These are phyloP conservation scores for Regulus satrapa DNA, from an alignment of 2,113 vertebrate species.

Conservation along the genomic window DNA sequence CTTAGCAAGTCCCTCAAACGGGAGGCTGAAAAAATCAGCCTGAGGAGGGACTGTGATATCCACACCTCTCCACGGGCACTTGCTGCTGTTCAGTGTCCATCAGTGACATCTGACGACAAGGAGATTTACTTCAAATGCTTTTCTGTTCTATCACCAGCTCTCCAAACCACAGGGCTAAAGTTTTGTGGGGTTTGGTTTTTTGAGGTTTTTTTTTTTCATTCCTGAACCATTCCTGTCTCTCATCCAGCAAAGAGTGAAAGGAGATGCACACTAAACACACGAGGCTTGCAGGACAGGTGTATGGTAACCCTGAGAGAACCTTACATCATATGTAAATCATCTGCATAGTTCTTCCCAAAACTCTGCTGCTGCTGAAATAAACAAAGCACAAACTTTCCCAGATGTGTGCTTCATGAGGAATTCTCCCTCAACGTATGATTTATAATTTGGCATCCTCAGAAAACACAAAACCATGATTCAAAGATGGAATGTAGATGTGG, in stretches of 20 bases:
- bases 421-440: background rate
- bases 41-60: background rate
- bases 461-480: constrained; percentile 3
- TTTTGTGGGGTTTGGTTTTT: no score
- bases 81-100: background rate
- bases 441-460: background rate
- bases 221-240: background rate
- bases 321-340: background rate
- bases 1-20: background rate
- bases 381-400: constrained; percentile 37
- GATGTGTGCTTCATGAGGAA: background rate
- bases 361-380: background rate
- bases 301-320: background rate
- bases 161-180: background rate
- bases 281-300: background rate
- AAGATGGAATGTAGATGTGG: background rate
- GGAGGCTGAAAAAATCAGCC: background rate
- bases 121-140: background rate
- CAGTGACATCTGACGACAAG: background rate
- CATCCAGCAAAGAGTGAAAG: background rate
- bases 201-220: background rate
- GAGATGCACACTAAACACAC: background rate
- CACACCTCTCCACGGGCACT: background rate
- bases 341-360: background rate
- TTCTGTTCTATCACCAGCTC: background rate